Conservation (phyloP, 1,140 invertebrate species). For the Bombus consobrinus region DNA sequence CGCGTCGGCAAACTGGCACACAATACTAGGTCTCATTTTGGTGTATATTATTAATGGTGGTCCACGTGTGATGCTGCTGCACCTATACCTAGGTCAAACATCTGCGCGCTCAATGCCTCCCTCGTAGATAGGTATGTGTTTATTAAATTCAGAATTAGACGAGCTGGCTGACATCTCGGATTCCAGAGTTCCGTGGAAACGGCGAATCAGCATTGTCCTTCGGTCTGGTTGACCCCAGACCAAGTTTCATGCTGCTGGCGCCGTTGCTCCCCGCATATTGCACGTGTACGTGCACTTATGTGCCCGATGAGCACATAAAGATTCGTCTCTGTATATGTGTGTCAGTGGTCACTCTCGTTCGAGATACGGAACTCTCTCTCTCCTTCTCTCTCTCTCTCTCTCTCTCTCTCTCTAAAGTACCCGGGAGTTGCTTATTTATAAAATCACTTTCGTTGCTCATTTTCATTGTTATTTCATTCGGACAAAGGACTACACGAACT, state of each 20-base stretch:
- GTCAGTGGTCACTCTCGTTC: background rate
- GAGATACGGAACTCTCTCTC: background rate
- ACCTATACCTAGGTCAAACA: slow-evolving; percentile 44
- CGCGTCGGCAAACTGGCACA: background rate
- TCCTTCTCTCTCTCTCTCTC: no score
- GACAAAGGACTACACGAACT: background rate
- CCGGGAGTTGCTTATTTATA: background rate
- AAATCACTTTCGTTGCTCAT: background rate
- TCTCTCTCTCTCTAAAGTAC: no score
- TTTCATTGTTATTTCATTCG: background rate
- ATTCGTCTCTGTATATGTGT: background rate
- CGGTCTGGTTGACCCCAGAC: background rate
- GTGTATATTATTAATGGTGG: slow-evolving; percentile 26
- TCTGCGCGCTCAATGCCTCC: slow-evolving; percentile 32
- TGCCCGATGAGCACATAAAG: slow-evolving; percentile 30
- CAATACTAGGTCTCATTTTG: background rate
- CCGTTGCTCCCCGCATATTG: slow-evolving; percentile 34
- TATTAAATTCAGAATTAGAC: slow-evolving; percentile 70
- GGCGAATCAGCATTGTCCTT: slow-evolving; percentile 58
- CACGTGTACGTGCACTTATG: slow-evolving; percentile 52
- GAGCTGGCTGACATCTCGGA: slow-evolving; percentile 58
- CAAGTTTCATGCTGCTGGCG: slow-evolving; percentile 13
- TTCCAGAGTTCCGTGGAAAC: slow-evolving; percentile 58
- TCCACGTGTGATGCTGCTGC: no score
- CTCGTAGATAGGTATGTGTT: slow-evolving; percentile 62